These are phyloP conservation scores for Urechis unicinctus DNA, from an alignment of 2,888 invertebrate species.

Conservation along the genomic window DNA sequence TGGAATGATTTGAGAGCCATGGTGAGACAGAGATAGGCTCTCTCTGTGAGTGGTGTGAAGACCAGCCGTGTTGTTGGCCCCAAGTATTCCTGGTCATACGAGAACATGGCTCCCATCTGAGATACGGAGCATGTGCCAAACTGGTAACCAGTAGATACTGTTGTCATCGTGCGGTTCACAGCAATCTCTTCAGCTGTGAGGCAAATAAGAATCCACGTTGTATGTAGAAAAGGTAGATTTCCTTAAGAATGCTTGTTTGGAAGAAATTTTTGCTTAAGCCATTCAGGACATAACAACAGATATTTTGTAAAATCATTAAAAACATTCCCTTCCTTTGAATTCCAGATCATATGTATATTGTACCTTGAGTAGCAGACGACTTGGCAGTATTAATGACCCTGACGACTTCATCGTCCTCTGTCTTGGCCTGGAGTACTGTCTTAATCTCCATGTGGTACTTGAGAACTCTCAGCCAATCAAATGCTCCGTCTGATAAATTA, in stretches of 20 bases:
- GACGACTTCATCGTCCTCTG: slow-evolving; percentile 8
- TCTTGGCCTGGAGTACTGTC: slow-evolving; percentile 40
- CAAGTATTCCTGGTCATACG: slow-evolving; percentile 44
- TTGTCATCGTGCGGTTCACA: slow-evolving; percentile 25
- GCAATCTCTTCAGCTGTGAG: neutral
- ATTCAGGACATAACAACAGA: neutral
- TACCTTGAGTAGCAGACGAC: too few species aligned
- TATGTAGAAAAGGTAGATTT: neutral
- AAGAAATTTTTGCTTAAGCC: neutral
- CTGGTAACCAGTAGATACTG: slow-evolving; percentile 39
- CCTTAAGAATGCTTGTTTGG: neutral
- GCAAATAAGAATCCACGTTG: neutral
- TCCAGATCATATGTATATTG: too few species aligned
- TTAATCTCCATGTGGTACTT: slow-evolving; percentile 43
- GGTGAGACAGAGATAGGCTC: slow-evolving; percentile 40
- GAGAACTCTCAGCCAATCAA: slow-evolving; percentile 41
- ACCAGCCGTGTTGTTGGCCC: slow-evolving; percentile 34
- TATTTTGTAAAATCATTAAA: too few species aligned
- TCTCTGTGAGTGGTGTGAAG: slow-evolving; percentile 43
- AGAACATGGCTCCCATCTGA: slow-evolving; percentile 37
- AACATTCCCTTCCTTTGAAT: too few species aligned
- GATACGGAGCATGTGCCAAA: slow-evolving; percentile 39
- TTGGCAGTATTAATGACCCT: too few species aligned
- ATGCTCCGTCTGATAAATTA: slow-evolving; percentile 18
- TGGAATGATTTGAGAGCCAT: slow-evolving; percentile 41